A percentile compares a stretch with the other conserved stretches of the same genome.
Conservation (phyloP, 2,888 invertebrate genomes). For the Trichopria drosophilae region DNA sequence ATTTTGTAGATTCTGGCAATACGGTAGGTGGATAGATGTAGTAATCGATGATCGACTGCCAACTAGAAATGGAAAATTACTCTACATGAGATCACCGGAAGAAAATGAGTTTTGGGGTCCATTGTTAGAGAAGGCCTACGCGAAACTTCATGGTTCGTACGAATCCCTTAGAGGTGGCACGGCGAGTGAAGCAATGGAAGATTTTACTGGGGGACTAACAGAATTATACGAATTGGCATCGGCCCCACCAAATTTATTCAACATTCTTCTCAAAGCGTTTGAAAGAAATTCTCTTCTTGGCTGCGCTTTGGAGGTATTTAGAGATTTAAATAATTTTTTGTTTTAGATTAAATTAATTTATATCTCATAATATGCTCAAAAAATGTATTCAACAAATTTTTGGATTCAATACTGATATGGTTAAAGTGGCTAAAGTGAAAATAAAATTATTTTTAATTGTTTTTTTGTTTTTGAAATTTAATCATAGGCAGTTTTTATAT, state of each 20-base stretch:
- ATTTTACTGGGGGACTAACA: constrained; percentile 94
- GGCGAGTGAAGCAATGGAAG: constrained; percentile 98
- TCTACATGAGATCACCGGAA: constrained; percentile 67
- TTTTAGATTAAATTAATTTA: too few species aligned
- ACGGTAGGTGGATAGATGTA: constrained; percentile 71
- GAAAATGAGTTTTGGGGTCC: constrained; percentile 76
- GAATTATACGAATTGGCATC: constrained; percentile 89
- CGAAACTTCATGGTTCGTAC: constrained; percentile 91
- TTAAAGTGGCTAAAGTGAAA: too few species aligned
- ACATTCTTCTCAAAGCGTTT: constrained; percentile 85
- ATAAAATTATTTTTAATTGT: too few species aligned
- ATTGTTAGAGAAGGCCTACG: constrained; percentile 73
- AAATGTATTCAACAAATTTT: too few species aligned
- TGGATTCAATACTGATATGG: too few species aligned
- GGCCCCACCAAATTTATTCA: constrained; percentile 82
- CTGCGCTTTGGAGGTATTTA: constrained; percentile 89
- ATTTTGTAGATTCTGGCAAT: constrained; percentile 67
- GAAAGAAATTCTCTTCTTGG: constrained; percentile 93
- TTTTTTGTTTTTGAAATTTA: too few species aligned
- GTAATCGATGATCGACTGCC: constrained; percentile 73
- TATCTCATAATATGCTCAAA: too few species aligned
- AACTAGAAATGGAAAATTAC: constrained; percentile 65
- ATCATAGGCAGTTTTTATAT: too few species aligned
- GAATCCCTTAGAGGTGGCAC: constrained; percentile 97
- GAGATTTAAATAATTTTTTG: too few species aligned